Evolutionary conservation across 2,113 vertebrate species (phyloP).

Genomic region (Chascanopsetta lugubris): DNA sequence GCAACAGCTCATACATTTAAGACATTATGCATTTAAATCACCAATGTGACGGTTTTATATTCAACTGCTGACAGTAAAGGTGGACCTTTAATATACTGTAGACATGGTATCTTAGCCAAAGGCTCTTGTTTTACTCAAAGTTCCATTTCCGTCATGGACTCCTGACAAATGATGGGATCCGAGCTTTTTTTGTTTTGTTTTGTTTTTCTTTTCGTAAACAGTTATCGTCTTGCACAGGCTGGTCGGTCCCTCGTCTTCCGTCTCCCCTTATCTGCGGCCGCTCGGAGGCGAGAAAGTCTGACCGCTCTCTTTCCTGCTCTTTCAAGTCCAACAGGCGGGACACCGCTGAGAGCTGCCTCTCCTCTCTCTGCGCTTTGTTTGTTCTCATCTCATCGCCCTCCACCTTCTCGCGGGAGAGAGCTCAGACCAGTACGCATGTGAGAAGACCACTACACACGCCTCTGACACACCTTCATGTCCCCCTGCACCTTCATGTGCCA

Average conservation of each 20-base stretch:
- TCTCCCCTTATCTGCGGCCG: conserved; percentile 62
- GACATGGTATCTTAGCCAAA: no score
- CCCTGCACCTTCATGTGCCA: conserved; percentile 36
- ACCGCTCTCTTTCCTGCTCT: conserved; percentile 70
- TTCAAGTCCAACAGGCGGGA: conserved; percentile 73
- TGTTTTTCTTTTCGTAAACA: conserved; percentile 1
- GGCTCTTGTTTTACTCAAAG: no score
- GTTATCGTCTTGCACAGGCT: conserved; percentile 50
- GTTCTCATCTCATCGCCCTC: conserved; percentile 61
- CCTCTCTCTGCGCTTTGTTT: conserved; percentile 52
- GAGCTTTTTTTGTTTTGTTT: background rate
- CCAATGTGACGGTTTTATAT: no score
- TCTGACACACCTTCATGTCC: conserved; percentile 42
- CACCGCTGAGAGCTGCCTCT: conserved; percentile 65
- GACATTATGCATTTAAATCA: no score
- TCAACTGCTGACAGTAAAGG: no score
- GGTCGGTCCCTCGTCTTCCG: conserved; percentile 35
- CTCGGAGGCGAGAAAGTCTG: conserved; percentile 53
- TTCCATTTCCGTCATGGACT: conserved; percentile 21
- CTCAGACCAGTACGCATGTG: conserved; percentile 27
- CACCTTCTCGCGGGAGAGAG: conserved; percentile 38
- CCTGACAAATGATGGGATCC: conserved; percentile 20
- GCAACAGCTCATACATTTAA: no score
- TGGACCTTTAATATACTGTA: no score
- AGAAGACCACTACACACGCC: conserved; percentile 49